These are phyloP conservation scores for Drosophila borborema DNA, from an alignment of 2,888 invertebrate genomes.

Conservation along the genomic window DNA sequence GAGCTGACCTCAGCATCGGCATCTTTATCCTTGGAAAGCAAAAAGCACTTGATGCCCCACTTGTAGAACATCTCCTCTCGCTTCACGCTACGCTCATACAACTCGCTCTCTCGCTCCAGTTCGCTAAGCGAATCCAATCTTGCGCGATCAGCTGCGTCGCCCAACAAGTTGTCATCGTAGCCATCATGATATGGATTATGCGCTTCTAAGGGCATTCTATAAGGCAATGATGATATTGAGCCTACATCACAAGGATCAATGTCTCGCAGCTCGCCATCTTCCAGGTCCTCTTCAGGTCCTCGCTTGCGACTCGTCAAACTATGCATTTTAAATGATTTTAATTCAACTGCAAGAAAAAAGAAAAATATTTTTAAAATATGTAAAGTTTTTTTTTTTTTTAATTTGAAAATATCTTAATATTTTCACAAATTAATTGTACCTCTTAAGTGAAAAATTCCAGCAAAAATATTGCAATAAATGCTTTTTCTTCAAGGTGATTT, in stretches of 20 bases:
- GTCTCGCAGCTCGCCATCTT: constrained; percentile 38
- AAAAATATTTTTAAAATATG: background rate
- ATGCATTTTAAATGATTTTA: background rate
- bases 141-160: constrained; percentile 28
- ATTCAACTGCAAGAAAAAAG: background rate
- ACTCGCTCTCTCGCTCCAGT: constrained; percentile 33
- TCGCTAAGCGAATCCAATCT: constrained; percentile 23
- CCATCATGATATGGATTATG: constrained; percentile 19
- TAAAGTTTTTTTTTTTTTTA: background rate
- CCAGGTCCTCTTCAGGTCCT: constrained; percentile 12
- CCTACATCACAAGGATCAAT: background rate
- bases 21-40: background rate
- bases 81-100: constrained; percentile 27
- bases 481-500: background rate
- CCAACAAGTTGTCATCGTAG: constrained; percentile 28
- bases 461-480: no score
- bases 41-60: constrained; percentile 16
- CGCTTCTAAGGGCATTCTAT: accelerated
- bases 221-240: no score
- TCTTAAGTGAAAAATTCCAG: background rate
- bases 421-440: background rate
- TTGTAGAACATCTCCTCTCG: constrained; percentile 27
- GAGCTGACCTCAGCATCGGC: background rate
- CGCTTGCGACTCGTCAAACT: background rate
- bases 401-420: background rate